Base-by-base conservation (phyloP, 1,140 invertebrate genomes). In the Drosophila navojoa region DNA sequence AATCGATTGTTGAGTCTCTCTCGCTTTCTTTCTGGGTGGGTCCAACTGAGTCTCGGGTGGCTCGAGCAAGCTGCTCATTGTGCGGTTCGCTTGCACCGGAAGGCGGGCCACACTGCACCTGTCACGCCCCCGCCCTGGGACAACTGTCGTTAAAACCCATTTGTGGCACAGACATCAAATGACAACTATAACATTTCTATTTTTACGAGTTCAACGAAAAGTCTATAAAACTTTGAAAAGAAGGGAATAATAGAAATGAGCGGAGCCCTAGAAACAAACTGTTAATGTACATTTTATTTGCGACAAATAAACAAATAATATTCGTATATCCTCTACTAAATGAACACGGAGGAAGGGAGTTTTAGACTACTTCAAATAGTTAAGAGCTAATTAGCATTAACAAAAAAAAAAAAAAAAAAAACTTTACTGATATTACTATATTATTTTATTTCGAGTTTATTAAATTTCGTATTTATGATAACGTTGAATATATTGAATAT, bases 171-270 rank as follows among this genome's bases (percentile, higher is more conserved):
- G 61, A 61, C 60, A 76, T 68, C 57, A 67, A 85, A 69, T 75
- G 64, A 66, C 71, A 82, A 71, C 71, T 67, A 77, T 85, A 85
- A 87, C 82, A 77, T 79, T 87, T 86, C 84, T 82, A 79, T 82
- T 86, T 81, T 86, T 86, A 86, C 82, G 82, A 86, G 79, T 87
- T 86, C 82, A 79, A 35, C 54, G 82, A 68, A 86, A 87, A 79
- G 42, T 66, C 55, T 55, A 86, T 87, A 81, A 87, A 70, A 87
- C 44, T 32, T 32, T 6, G 29, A 32, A 7, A 32, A 32, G n/a
- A 32, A 7, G 32, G 40, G 10, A 35, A 59, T 53, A 53, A 69
- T 49, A 72, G 70, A 59, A 58, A 47, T 59, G 54, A 72, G 64
- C 59, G 35, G 57, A 72, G 68, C 53, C 57, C 77, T 9, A 45